Percentiles rank a stretch among this genome's conserved stretches.
phyloP scores from a whole-genome alignment of 2,113 vertebrate genomes.

The Ivindomyrus marchei region DNA sequence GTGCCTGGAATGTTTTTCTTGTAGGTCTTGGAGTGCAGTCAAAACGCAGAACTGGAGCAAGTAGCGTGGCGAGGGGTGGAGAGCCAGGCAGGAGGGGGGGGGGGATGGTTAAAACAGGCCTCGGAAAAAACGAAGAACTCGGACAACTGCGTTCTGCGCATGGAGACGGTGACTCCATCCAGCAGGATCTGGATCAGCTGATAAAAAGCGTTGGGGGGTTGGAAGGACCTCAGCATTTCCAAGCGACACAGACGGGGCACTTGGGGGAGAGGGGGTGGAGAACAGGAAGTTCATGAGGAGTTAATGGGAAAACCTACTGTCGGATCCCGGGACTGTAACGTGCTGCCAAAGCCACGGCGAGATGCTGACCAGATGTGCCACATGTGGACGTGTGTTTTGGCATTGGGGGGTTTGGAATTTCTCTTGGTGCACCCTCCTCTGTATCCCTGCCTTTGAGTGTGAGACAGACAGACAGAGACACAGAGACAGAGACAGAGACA shows the following conservation, averaged over 20 bases:
- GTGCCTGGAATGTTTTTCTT: constrained; percentile 48
- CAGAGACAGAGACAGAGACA: neutral
- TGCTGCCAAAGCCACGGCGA: neutral
- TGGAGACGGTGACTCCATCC: constrained; percentile 41
- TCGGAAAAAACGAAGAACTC: neutral
- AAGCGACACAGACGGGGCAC: neutral
- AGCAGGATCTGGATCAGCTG: constrained; percentile 15
- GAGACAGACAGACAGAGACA: neutral
- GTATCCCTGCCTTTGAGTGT: neutral
- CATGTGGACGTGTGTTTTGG: neutral
- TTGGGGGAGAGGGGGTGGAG: neutral
- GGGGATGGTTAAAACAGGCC: neutral
- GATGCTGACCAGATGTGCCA: neutral
- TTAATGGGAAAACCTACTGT: constrained; percentile 7
- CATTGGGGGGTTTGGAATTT: neutral
- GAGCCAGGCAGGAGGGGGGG: neutral
- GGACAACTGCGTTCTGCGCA: constrained; percentile 42
- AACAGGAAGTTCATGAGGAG: constrained; percentile 7
- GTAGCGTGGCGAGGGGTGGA: constrained; percentile 38
- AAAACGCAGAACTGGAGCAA: constrained; percentile 36
- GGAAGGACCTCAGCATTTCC: constrained; percentile 3
- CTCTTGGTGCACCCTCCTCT: neutral
- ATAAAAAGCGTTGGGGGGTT: neutral
- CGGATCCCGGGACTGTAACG: neutral
- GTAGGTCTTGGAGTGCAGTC: constrained; percentile 56